Percentiles rank a stretch among this genome's conserved stretches.
phyloP scores from a whole-genome alignment of 1,140 invertebrate species.

The Ostrea denselamellosa region DNA sequence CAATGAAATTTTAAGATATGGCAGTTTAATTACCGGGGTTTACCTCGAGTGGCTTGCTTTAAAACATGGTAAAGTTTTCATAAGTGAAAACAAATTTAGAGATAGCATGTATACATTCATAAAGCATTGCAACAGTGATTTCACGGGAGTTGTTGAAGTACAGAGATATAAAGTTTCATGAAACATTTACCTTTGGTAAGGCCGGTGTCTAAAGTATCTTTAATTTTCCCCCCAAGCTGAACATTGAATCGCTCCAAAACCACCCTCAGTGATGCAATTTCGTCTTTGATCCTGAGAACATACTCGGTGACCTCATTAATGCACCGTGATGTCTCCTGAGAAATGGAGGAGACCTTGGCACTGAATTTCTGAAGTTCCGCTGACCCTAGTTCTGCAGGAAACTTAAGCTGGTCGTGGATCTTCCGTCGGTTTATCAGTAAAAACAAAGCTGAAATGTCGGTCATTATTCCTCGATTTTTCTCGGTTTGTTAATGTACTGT shows the following conservation, averaged over 20 bases:
- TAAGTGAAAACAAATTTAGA: no score
- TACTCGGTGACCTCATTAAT: conserved; percentile 1
- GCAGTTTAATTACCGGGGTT: no score
- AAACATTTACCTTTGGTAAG: background rate
- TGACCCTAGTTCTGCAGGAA: background rate
- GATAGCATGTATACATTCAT: no score
- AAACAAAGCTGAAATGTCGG: background rate
- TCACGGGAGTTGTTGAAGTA: no score
- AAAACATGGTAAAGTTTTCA: no score
- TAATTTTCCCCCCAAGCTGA: background rate
- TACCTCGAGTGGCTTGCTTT: no score
- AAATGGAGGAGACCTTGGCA: background rate
- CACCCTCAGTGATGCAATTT: background rate
- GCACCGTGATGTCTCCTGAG: background rate
- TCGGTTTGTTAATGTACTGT: background rate
- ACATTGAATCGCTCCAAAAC: conserved; percentile 5
- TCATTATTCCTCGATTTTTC: background rate
- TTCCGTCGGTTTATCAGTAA: background rate
- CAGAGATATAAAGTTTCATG: background rate
- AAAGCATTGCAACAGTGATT: no score
- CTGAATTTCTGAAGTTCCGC: background rate
- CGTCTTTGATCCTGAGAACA: background rate
- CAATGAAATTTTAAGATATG: no score
- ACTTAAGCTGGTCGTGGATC: background rate
- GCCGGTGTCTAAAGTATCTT: background rate